These are phyloP conservation scores for Oscheius sp. DNA, from an alignment of 2,888 invertebrate genomes.

Conservation along the genomic window DNA sequence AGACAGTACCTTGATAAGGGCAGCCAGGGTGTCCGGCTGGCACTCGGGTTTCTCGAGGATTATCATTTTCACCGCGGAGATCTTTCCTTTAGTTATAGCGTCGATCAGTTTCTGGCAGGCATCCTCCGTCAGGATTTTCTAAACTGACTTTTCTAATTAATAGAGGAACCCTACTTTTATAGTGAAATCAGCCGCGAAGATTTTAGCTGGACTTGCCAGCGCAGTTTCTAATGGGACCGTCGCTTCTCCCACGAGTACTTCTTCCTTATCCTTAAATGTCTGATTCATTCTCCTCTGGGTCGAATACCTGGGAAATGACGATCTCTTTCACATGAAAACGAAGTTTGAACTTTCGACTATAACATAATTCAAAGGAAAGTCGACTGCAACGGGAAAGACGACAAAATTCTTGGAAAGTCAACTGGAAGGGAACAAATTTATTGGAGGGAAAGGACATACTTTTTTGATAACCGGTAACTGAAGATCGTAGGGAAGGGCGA, in stretches of 20 bases:
- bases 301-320: background rate
- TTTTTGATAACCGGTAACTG: slow-evolving; percentile 8
- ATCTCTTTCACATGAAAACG: slow-evolving; percentile 9
- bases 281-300: background rate
- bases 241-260: background rate
- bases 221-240: background rate
- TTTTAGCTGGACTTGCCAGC: background rate
- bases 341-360: slow-evolving; percentile 7
- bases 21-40: slow-evolving; percentile 8
- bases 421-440: background rate
- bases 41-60: slow-evolving; percentile 8
- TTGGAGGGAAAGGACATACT: background rate
- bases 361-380: background rate
- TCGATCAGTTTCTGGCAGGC: background rate
- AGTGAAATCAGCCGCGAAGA: background rate
- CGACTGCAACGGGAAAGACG: slow-evolving; percentile 3
- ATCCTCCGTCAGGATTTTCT: slow-evolving; percentile 8
- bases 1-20: background rate
- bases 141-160: background rate
- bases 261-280: background rate
- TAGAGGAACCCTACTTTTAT: background rate
- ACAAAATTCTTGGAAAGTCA: slow-evolving; percentile 14
- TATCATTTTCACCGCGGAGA: background rate
- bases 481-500: slow-evolving; percentile 15
- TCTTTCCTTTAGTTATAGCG: background rate